phyloP scores from a whole-genome alignment of 1,140 invertebrate species.

The Drosophila sucinea region DNA sequence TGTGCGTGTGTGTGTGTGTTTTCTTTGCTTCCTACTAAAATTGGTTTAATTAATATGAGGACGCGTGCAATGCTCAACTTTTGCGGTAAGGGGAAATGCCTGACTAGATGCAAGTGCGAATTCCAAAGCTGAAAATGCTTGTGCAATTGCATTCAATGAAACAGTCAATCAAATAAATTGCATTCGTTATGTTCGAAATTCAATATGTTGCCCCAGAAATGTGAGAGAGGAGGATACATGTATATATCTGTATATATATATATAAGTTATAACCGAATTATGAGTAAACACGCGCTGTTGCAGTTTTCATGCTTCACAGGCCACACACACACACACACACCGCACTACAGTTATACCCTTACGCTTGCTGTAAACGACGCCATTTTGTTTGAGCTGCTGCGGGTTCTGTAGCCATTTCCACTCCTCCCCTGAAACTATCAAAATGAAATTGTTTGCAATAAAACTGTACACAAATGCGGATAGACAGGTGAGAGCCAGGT shows the following conservation, averaged over 20 bases:
- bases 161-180: constrained; percentile 79
- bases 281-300: constrained; percentile 54
- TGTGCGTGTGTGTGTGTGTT: not conserved
- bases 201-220: constrained; percentile 58
- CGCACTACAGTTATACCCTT: constrained; percentile 8
- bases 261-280: constrained; percentile 66
- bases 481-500: constrained; percentile 57
- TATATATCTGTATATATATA: constrained; percentile 14
- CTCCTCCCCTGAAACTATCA: constrained; percentile 60
- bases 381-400: constrained; percentile 72
- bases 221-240: not conserved
- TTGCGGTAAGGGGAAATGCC: not conserved
- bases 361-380: constrained; percentile 64
- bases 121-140: constrained; percentile 28
- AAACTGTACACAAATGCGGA: constrained; percentile 77
- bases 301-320: constrained; percentile 50
- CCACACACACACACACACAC: not conserved
- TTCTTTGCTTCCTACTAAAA: not conserved
- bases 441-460: constrained; percentile 78
- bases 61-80: not conserved
- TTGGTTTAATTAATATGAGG: not conserved
- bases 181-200: constrained; percentile 72
- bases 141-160: constrained; percentile 70
- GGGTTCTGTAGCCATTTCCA: constrained; percentile 8
- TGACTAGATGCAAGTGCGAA: constrained; percentile 8